These are phyloP conservation scores for Erpobdella octoculata DNA, from an alignment of 2,888 invertebrate species.

Conservation along the genomic window DNA sequence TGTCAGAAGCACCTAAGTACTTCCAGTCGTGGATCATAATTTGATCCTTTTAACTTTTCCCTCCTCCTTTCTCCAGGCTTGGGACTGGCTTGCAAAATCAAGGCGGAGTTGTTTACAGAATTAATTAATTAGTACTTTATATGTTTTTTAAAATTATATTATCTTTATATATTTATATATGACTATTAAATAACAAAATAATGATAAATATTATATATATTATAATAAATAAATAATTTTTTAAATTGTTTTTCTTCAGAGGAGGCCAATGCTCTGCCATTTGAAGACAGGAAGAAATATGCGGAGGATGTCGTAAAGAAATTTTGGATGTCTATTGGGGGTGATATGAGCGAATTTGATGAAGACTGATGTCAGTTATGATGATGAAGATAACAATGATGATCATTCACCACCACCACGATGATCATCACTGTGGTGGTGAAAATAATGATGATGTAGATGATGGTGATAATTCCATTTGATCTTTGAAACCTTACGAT, in stretches of 20 bases:
- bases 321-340: slow-evolving; percentile 69
- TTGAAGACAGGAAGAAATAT: slow-evolving; percentile 62
- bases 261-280: slow-evolving; percentile 60
- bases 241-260: slow-evolving; percentile 41
- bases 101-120: too few relatives aligned
- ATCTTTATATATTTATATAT: too few relatives aligned
- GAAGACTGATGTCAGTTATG: slow-evolving; percentile 28
- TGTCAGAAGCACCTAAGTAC: too few relatives aligned
- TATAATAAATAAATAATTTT: not conserved
- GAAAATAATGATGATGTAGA: not conserved
- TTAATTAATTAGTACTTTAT: too few relatives aligned
- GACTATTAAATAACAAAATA: not conserved
- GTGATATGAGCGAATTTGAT: slow-evolving; percentile 61
- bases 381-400: not conserved
- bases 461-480: not conserved
- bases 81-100: too few relatives aligned
- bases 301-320: slow-evolving; percentile 67
- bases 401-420: not conserved
- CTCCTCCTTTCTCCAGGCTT: too few relatives aligned
- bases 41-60: too few relatives aligned
- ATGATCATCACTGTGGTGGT: not conserved
- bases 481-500: too few relatives aligned
- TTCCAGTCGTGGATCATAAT: too few relatives aligned
- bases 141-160: too few relatives aligned
- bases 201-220: not conserved